phyloP scores from a whole-genome alignment of 2,113 vertebrate genomes.

The Syrrhaptes paradoxus region DNA sequence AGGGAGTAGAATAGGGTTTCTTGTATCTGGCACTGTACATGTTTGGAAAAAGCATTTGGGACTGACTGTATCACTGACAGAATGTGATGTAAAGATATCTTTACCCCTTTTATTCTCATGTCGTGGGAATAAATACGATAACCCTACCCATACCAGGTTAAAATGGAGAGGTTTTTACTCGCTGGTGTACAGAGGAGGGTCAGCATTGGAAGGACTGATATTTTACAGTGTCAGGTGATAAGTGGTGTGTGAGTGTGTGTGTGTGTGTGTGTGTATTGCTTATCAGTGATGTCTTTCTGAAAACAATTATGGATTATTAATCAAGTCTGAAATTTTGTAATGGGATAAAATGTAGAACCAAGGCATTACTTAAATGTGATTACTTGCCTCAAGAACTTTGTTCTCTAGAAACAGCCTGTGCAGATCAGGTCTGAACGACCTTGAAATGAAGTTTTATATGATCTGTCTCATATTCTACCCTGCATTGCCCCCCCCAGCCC shows the following conservation, averaged over 20 bases:
- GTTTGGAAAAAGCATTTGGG: neutral
- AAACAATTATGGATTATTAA: neutral
- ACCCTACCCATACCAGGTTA: neutral
- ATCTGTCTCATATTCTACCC: neutral
- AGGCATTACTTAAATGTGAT: neutral
- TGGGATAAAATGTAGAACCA: neutral
- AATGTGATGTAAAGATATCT: too few relatives aligned
- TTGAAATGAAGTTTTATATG: neutral
- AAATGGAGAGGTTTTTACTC: neutral
- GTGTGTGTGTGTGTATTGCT: neutral
- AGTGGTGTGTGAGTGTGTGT: fast-evolving
- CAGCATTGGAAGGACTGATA: neutral
- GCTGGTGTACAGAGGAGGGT: neutral
- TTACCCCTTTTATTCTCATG: neutral
- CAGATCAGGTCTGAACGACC: neutral
- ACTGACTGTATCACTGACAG: too few relatives aligned
- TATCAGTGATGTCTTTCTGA: neutral
- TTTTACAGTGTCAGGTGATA: neutral
- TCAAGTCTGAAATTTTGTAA: neutral
- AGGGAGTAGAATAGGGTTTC: neutral
- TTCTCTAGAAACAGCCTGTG: neutral
- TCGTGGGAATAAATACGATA: neutral
- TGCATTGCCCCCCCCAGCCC: neutral
- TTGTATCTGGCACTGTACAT: neutral
- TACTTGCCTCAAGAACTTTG: neutral